A percentile compares a stretch with the other conserved stretches of the same genome.
Evolutionary conservation across 2,888 invertebrate genomes (phyloP).

Genomic region (Rhabditoides inermis): DNA sequence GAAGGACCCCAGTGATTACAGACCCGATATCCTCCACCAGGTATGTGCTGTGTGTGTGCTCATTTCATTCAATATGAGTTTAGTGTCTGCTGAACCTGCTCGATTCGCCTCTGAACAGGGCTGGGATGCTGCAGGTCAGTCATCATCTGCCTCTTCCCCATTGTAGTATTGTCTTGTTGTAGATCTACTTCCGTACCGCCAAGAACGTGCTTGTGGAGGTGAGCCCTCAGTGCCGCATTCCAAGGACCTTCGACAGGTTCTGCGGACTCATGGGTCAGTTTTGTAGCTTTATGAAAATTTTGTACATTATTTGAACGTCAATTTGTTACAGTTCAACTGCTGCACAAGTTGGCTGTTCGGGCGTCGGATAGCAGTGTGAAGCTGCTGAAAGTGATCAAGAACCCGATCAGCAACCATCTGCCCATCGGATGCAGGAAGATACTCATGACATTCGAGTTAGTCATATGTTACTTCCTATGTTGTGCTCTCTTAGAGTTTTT

Average conservation of each 20-base stretch:
- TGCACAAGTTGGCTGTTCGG: constrained; percentile 85
- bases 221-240: constrained; percentile 91
- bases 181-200: constrained; percentile 60
- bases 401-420: constrained; percentile 84
- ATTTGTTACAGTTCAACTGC: constrained; percentile 71
- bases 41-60: constrained; percentile 42
- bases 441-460: constrained; percentile 72
- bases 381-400: constrained; percentile 77
- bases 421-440: constrained; percentile 86
- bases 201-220: constrained; percentile 56
- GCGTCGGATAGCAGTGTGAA: constrained; percentile 81
- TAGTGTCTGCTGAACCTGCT: constrained; percentile 86
- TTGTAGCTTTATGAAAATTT: neutral
- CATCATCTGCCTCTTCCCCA: neutral
- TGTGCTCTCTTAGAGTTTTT: constrained; percentile 2
- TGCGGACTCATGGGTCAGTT: constrained; percentile 81
- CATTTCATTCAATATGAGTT: too few relatives aligned
- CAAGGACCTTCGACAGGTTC: constrained; percentile 90
- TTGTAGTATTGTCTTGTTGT: neutral
- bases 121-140: constrained; percentile 73
- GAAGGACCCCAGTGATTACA: constrained; percentile 75
- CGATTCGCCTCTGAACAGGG: constrained; percentile 91
- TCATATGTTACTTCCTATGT: neutral
- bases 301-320: neutral
- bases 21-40: constrained; percentile 95